Conservation (phyloP, 2,888 invertebrate genomes). For the Papilio gigon region DNA sequence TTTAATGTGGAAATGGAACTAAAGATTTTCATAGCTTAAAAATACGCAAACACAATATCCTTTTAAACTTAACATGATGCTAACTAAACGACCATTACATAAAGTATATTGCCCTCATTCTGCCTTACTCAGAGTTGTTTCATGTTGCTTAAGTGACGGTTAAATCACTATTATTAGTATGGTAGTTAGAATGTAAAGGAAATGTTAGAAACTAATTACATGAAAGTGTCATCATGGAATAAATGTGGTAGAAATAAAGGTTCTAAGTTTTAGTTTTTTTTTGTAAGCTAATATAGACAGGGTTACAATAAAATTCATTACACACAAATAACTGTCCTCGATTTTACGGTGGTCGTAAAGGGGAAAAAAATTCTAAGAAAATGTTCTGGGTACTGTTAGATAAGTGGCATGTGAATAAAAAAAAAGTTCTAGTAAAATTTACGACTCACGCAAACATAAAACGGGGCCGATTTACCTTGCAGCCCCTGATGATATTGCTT, state of each 20-base stretch:
- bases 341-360: conserved; percentile 36
- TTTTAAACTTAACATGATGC: too few relatives aligned
- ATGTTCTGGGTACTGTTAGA: conserved; percentile 54
- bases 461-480: conserved; percentile 67
- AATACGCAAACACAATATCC: too few relatives aligned
- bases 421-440: conserved; percentile 72
- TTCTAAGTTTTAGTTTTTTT: background rate
- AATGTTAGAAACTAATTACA: too few relatives aligned
- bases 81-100: too few relatives aligned
- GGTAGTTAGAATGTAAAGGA: too few relatives aligned
- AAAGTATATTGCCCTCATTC: too few relatives aligned
- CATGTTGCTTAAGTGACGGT: too few relatives aligned
- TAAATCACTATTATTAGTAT: too few relatives aligned
- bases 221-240: too few relatives aligned
- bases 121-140: too few relatives aligned
- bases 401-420: conserved; percentile 72
- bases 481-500: conserved; percentile 35
- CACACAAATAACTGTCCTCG: conserved; percentile 32
- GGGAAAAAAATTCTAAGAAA: conserved; percentile 23
- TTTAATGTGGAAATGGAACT: background rate
- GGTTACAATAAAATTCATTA: conserved; percentile 39
- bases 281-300: conserved; percentile 9
- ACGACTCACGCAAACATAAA: conserved; percentile 71
- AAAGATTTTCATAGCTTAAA: background rate
- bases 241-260: background rate